Conservation (phyloP, 2,113 vertebrate genomes). For the Scortum barcoo region DNA sequence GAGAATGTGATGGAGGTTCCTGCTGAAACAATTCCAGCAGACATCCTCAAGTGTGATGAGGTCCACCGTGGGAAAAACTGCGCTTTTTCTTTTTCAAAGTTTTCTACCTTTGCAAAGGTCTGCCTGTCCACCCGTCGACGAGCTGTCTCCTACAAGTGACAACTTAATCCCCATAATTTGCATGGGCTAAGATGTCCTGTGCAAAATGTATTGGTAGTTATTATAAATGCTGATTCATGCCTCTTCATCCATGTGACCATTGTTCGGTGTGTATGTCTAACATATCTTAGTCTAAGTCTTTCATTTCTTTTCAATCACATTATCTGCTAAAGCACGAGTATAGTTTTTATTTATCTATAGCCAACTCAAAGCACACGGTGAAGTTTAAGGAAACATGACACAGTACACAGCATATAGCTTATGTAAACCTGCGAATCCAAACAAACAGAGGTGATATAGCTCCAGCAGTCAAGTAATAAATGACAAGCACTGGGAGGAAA, state of each 20-base stretch:
- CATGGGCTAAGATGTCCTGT: background rate
- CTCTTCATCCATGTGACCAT: background rate
- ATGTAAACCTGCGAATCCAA: background rate
- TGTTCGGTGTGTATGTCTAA: background rate
- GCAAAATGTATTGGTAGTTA: background rate
- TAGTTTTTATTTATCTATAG: background rate
- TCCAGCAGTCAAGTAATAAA: conserved; percentile 2
- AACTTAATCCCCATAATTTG: background rate
- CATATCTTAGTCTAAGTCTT: background rate
- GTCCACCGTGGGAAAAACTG: conserved; percentile 22
- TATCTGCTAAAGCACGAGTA: background rate
- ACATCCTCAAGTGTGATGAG: conserved; percentile 64
- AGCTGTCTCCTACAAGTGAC: background rate
- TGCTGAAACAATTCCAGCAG: conserved; percentile 64
- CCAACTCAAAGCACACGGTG: background rate
- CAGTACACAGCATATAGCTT: background rate
- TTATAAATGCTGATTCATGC: background rate
- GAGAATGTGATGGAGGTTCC: conserved; percentile 74
- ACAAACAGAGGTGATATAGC: background rate
- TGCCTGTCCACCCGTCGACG: background rate
- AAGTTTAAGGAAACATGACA: background rate
- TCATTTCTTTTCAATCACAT: background rate
- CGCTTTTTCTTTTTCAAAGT: conserved; percentile 27
- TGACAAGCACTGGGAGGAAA: conserved; percentile 14
- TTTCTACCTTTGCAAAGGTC: background rate